phyloP scores from a whole-genome alignment of 1,140 invertebrate species.

The Callitettix versicolor region DNA sequence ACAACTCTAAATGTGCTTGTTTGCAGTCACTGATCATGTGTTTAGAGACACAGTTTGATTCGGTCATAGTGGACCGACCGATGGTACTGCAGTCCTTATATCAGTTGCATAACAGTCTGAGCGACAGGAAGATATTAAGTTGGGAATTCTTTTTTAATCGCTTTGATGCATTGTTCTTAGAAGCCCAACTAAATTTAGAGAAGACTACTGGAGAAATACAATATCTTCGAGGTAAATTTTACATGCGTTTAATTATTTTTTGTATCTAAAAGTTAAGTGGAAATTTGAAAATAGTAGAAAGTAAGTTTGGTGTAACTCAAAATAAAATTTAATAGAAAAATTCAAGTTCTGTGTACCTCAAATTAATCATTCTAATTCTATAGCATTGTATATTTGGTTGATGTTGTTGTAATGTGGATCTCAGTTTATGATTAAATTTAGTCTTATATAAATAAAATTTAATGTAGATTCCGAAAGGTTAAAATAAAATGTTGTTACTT shows the following conservation, averaged over 20 bases:
- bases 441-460: too few relatives aligned
- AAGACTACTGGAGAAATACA: slow-evolving; percentile 63
- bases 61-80: slow-evolving; percentile 89
- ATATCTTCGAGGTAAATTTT: slow-evolving; percentile 61
- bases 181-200: slow-evolving; percentile 84
- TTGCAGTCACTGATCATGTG: slow-evolving; percentile 72
- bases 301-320: too few relatives aligned
- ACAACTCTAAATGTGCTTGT: too few relatives aligned
- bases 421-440: too few relatives aligned
- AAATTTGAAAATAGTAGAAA: not conserved
- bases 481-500: too few relatives aligned
- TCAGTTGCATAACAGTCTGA: slow-evolving; percentile 86
- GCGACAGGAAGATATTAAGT: slow-evolving; percentile 77
- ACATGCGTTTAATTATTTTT: not conserved
- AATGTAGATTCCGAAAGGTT: too few relatives aligned
- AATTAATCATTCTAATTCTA: too few relatives aligned
- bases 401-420: too few relatives aligned
- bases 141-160: slow-evolving; percentile 98
- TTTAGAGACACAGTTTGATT: slow-evolving; percentile 84
- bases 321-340: too few relatives aligned
- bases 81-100: slow-evolving; percentile 95
- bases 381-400: too few relatives aligned
- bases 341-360: too few relatives aligned
- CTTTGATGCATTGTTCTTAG: slow-evolving; percentile 91
- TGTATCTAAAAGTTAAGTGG: too few relatives aligned